Percentiles rank a stretch among this genome's conserved stretches.
Conservation (phyloP, 2,888 invertebrate genomes). For the Oscheius onirici region DNA sequence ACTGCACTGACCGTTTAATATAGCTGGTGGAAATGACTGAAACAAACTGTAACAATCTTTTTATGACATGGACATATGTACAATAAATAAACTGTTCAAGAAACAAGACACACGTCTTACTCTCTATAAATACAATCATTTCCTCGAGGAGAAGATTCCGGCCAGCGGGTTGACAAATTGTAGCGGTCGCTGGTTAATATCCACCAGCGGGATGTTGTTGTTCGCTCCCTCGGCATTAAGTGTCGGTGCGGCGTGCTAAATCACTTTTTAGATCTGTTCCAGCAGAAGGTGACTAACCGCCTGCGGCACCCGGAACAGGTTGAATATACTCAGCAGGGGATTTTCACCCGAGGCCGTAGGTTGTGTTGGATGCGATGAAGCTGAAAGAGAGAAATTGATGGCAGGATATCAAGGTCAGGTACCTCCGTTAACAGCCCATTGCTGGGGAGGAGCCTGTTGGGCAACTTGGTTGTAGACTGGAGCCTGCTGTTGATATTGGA, state of each 20-base stretch:
- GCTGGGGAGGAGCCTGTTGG: conserved; percentile 5
- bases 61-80: conserved; percentile 17
- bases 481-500: conserved; percentile 20
- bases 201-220: conserved; percentile 10
- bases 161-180: conserved; percentile 14
- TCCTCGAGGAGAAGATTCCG: conserved; percentile 11
- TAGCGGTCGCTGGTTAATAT: conserved; percentile 27
- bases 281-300: conserved; percentile 11
- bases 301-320: conserved; percentile 23
- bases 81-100: conserved; percentile 12
- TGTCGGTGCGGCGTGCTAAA: conserved; percentile 24
- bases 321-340: conserved; percentile 30
- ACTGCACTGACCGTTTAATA: too few species aligned
- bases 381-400: background rate
- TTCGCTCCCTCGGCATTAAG: background rate
- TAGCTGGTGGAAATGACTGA: too few species aligned
- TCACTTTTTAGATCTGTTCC: background rate
- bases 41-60: background rate
- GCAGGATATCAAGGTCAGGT: background rate
- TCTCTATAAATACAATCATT: background rate
- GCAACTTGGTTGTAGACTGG: background rate
- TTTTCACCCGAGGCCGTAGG: conserved; percentile 8
- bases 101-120: too few species aligned
- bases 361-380: background rate
- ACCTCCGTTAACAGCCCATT: background rate